Conservation (phyloP, 2,797 vertebrate species). For the Cryptoblepharus egeriae region DNA sequence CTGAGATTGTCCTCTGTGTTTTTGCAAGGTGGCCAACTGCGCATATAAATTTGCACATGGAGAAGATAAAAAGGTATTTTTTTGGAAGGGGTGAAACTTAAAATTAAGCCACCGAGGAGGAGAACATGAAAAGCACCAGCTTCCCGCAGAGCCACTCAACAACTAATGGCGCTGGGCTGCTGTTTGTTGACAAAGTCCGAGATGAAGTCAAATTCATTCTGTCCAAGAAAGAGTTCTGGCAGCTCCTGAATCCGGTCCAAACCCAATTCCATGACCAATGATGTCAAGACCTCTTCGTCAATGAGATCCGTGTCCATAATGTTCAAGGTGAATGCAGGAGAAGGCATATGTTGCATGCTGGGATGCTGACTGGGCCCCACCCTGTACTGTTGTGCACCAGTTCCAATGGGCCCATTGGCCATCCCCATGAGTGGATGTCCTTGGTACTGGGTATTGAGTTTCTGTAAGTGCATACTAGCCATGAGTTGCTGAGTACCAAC, state of each 20-base stretch:
- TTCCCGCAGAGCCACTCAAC: conserved; percentile 67
- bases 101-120: conserved; percentile 24
- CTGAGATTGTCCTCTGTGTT: conserved; percentile 54
- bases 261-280: conserved; percentile 92
- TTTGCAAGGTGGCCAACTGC: conserved; percentile 24
- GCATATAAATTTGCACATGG: not conserved
- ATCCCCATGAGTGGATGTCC: conserved; percentile 84
- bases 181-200: conserved; percentile 97
- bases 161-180: conserved; percentile 94
- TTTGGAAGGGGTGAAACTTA: not conserved
- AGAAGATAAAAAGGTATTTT: not conserved
- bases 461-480: conserved; percentile 95
- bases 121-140: not conserved
- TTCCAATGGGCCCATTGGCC: conserved; percentile 82
- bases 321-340: conserved; percentile 84
- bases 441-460: conserved; percentile 91
- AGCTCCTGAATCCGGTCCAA: conserved; percentile 95
- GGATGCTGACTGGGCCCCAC: conserved; percentile 78
- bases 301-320: conserved; percentile 94
- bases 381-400: conserved; percentile 79
- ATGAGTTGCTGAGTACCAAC: conserved; percentile 86
- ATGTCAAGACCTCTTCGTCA: conserved; percentile 95
- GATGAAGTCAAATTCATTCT: conserved; percentile 98
- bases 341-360: conserved; percentile 85
- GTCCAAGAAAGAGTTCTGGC: conserved; percentile 95